A percentile compares a stretch with the other conserved stretches of the same genome.
Conservation (phyloP, 2,888 invertebrate species). For the Smittia sp. region DNA sequence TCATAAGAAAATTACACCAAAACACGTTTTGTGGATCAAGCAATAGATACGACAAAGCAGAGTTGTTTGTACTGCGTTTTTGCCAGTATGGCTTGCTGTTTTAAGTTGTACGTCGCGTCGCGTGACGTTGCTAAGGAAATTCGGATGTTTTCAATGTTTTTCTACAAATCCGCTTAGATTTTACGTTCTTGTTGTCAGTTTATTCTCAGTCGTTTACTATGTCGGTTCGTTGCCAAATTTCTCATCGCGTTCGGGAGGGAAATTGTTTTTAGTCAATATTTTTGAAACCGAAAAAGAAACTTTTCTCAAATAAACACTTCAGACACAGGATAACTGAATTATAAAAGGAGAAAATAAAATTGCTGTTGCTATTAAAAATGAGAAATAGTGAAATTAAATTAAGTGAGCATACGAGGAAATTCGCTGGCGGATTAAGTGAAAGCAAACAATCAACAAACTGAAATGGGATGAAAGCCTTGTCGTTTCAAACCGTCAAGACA, state of each 20-base stretch:
- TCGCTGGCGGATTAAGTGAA: background rate
- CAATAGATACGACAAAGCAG: background rate
- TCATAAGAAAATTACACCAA: constrained; percentile 12
- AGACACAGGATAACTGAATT: too few species aligned
- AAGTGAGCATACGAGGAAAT: too few species aligned
- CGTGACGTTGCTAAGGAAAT: background rate
- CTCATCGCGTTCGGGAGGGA: background rate
- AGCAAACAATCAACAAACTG: background rate
- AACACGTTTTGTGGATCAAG: constrained; percentile 36
- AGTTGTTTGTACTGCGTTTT: constrained; percentile 3
- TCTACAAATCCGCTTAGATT: background rate
- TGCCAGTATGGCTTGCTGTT: background rate
- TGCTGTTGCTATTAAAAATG: too few species aligned
- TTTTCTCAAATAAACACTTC: too few species aligned
- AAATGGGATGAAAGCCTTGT: background rate
- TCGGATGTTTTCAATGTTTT: background rate
- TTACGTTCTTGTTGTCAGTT: constrained; percentile 2
- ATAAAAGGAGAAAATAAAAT: too few species aligned
- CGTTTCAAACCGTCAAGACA: too few species aligned
- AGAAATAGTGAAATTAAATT: background rate
- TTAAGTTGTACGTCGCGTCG: constrained; percentile 5
- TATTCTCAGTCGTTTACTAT: background rate
- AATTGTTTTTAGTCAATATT: background rate
- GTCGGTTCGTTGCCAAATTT: background rate
- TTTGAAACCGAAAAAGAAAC: too few species aligned